Conservation (phyloP, 2,888 invertebrate genomes). For the Pristionchus arcanus region DNA sequence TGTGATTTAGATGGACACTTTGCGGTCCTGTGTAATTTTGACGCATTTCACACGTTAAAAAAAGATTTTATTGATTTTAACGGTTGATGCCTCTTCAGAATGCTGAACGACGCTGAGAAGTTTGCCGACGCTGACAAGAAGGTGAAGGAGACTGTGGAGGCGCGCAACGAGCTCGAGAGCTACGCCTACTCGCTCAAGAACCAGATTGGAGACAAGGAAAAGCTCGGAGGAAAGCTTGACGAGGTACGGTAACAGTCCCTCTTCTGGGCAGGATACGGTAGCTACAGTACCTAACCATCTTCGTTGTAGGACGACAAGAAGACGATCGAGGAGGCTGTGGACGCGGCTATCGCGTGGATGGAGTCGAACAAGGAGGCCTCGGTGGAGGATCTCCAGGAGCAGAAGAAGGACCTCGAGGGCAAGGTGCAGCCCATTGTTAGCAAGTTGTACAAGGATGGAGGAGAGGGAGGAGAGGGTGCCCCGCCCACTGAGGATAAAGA, state of each 20-base stretch:
- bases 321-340: slow-evolving; percentile 94
- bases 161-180: slow-evolving; percentile 96
- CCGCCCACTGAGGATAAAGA: slow-evolving; percentile 74
- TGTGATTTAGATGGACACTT: too few relatives aligned
- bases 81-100: too few relatives aligned
- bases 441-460: slow-evolving; percentile 88
- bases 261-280: neutral
- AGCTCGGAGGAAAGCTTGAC: slow-evolving; percentile 90
- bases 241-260: slow-evolving; percentile 80
- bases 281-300: neutral
- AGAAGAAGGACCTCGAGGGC: slow-evolving; percentile 88
- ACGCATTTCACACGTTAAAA: too few relatives aligned
- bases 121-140: slow-evolving; percentile 99
- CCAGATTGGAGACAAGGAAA: slow-evolving; percentile 92
- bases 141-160: slow-evolving; percentile 84
- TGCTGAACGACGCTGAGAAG: slow-evolving; percentile 99
- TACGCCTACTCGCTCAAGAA: slow-evolving; percentile 98
- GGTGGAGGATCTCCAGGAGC: slow-evolving; percentile 55
- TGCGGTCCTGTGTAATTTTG: too few relatives aligned
- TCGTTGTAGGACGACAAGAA: slow-evolving; percentile 87
- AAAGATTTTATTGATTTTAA: too few relatives aligned
- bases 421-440: slow-evolving; percentile 97
- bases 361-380: slow-evolving; percentile 87
- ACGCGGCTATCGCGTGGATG: slow-evolving; percentile 97
- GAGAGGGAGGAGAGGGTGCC: slow-evolving; percentile 61